A percentile compares a stretch with the other conserved stretches of the same genome.
Conservation (phyloP, 2,113 vertebrate species). For the Scomber japonicus region DNA sequence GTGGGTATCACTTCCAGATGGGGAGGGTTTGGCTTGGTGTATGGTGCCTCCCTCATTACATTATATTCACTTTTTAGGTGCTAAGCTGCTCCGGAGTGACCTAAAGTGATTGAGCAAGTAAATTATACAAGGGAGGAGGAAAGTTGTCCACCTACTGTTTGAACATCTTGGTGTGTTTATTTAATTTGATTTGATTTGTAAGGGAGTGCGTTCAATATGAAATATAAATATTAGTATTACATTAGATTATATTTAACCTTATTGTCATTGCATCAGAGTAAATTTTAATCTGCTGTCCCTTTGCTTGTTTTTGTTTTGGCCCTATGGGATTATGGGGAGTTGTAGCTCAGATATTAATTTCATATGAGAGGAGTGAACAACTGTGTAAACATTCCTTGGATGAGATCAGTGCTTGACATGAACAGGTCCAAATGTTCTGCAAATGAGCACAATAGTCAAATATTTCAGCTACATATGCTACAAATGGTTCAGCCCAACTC, state of each 20-base stretch:
- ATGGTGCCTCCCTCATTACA: slow-evolving; percentile 39
- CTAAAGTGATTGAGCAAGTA: slow-evolving; percentile 21
- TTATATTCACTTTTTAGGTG: slow-evolving; percentile 35
- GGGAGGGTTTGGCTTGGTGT: slow-evolving; percentile 41
- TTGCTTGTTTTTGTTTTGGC: background rate
- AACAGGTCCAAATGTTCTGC: background rate
- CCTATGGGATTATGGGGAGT: background rate
- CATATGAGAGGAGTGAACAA: background rate
- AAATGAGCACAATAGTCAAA: background rate
- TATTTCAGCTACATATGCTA: too few species aligned
- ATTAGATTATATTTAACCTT: too few species aligned
- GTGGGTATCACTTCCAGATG: slow-evolving; percentile 35
- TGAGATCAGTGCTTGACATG: background rate
- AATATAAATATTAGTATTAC: too few species aligned
- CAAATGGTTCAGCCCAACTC: too few species aligned
- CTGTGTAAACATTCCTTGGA: background rate
- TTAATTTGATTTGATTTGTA: too few species aligned
- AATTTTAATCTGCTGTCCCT: too few species aligned
- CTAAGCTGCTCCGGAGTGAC: slow-evolving; percentile 35
- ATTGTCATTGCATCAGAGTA: too few species aligned
- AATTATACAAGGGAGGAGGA: background rate
- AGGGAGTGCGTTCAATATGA: too few species aligned
- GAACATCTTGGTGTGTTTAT: background rate
- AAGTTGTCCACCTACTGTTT: background rate
- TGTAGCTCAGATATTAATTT: background rate